Conservation (phyloP, 2,888 invertebrate genomes). For the Agrochola circellaris region DNA sequence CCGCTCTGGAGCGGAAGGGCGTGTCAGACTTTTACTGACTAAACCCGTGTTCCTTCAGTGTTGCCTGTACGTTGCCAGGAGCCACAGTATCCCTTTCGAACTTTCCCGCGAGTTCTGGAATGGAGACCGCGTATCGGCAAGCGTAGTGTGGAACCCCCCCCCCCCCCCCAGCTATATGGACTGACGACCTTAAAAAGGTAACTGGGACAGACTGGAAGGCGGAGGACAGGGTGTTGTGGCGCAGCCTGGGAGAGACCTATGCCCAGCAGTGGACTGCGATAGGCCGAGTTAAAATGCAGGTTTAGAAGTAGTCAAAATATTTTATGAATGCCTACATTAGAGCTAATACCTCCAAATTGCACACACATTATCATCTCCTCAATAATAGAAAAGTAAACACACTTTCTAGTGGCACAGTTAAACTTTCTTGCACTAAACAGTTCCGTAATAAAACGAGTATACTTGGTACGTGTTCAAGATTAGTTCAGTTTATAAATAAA, state of each 20-base stretch:
- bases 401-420: constrained; percentile 51
- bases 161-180: neutral
- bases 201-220: neutral
- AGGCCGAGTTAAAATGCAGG: neutral
- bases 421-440: constrained; percentile 50
- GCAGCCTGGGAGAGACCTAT: neutral
- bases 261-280: neutral
- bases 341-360: constrained; percentile 2
- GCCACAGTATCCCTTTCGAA: no score
- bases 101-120: neutral
- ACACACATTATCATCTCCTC: constrained; percentile 38
- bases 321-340: neutral
- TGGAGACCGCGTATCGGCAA: neutral
- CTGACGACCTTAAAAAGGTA: neutral
- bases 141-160: neutral
- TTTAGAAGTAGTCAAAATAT: neutral
- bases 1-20: no score
- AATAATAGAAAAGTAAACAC: constrained; percentile 36
- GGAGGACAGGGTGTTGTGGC: neutral
- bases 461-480: constrained; percentile 55
- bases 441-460: constrained; percentile 43
- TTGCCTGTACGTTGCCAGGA: no score
- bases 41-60: no score
- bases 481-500: constrained; percentile 49
- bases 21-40: no score